Base-by-base conservation (phyloP, 2,113 vertebrate species). In the Nesoenas mayeri region DNA sequence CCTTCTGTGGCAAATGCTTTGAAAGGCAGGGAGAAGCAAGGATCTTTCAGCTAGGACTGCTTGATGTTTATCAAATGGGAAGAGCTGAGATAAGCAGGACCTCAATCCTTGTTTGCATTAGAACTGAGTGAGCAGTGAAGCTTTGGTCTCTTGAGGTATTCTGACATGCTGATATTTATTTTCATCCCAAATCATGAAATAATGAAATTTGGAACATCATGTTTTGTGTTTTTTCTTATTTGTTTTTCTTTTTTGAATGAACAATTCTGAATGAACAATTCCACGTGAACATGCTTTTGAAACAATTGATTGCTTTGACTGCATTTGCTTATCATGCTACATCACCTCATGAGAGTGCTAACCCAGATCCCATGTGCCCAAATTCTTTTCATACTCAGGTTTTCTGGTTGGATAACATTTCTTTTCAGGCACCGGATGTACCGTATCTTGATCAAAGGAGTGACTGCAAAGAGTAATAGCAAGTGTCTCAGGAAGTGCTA, bases 61-160 rank as follows among this genome's bases (percentile, higher is more conserved):
- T 85, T 70, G 69, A 78, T 75, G n/a, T 74, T 93, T 93, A 71
- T 91, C 83, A 86, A 89, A 64, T 25, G 44, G 53, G 36, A 88
- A 95, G 53, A 93, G 31, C 64, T 61, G 85, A 96, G 93, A 96
- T 92, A 95, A 97, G 61, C 48, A 64, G 44, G 20, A 80, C 28
- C 34, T 18, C 15, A 79, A 40, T 69, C 22, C 61, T 53, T 67
- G 22, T 72, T 96, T 92, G 25, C 53, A 13, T 86, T 81, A 57
- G 44, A 81, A 74, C 10, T 64, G 72, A 93, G 78, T 58, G 81
- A 86, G 15, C 21, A 62, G 34, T 56, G 74, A 93, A 70, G 64
- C 14, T 88, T 84, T 69, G 38, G 61, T 61, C 56, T 19, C 44
- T n/a, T 60, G 34, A 58, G 17, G 10, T 64, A 26, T 81, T 78